These are phyloP conservation scores for Heliconius aoede DNA, from an alignment of 2,888 invertebrate genomes.

Conservation along the genomic window DNA sequence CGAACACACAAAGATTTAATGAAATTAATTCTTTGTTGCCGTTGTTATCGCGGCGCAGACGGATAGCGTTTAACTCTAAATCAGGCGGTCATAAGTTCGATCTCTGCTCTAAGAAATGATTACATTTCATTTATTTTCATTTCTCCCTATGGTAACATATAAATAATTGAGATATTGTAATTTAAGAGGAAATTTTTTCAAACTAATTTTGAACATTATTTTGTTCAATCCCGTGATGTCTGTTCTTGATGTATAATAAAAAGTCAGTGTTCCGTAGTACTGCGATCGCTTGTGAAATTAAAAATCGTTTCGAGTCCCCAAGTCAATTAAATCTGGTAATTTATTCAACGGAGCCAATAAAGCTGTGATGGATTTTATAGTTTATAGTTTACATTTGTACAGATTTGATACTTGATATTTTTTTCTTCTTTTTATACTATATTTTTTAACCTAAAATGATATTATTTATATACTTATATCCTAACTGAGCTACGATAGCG, in stretches of 20 bases:
- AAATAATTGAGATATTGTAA: not conserved
- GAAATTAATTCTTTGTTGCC: too few species aligned
- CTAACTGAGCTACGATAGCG: too few species aligned
- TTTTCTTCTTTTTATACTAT: not conserved
- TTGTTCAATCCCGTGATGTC: not conserved
- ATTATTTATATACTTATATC: too few species aligned
- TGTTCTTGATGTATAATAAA: constrained; percentile 23
- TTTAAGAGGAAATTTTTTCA: not conserved
- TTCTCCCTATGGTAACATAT: too few species aligned
- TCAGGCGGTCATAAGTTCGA: too few species aligned
- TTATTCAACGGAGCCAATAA: constrained; percentile 44
- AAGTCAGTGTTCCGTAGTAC: constrained; percentile 5
- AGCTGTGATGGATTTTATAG: constrained; percentile 29
- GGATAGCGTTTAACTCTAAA: too few species aligned
- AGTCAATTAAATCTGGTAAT: constrained; percentile 45
- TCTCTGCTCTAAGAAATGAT: too few species aligned
- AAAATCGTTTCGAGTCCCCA: constrained; percentile 43
- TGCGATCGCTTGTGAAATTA: constrained; percentile 34
- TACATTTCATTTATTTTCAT: too few species aligned
- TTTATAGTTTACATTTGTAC: constrained; percentile 3
- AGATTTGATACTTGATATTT: too few species aligned
- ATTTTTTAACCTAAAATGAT: too few species aligned
- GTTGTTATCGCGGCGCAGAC: too few species aligned
- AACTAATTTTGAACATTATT: constrained; percentile 1
- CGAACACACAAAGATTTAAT: too few species aligned